Evolutionary conservation across 2,888 invertebrate genomes (phyloP).

Genomic region (Eumerus sabulonum): DNA sequence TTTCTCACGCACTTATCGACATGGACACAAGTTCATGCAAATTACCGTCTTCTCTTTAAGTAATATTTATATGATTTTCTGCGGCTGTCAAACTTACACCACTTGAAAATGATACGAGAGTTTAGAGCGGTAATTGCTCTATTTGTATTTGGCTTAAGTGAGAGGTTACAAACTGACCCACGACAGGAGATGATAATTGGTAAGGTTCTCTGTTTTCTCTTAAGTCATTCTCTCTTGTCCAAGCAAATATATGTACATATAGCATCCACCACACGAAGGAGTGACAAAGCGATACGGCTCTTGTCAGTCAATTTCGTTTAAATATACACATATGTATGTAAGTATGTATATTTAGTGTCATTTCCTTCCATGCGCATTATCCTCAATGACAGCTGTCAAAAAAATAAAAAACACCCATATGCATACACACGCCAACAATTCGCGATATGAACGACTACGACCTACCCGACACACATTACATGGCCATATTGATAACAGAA

Average conservation of each 20-base stretch:
- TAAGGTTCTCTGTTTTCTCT: conserved; percentile 60
- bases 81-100: conserved; percentile 51
- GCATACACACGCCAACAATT: background rate
- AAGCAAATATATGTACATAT: background rate
- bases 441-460: conserved; percentile 36
- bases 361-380: conserved; percentile 67
- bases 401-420: conserved; percentile 43
- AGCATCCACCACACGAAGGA: background rate
- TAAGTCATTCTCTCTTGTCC: conserved; percentile 49
- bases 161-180: no score
- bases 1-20: conserved; percentile 65
- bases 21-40: no score
- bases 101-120: background rate
- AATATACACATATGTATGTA: no score
- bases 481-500: conserved; percentile 10
- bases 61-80: conserved; percentile 53
- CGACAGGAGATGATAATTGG: no score
- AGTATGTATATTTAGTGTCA: conserved; percentile 12
- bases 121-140: no score
- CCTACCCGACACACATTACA: conserved; percentile 56
- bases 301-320: conserved; percentile 23
- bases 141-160: no score
- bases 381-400: conserved; percentile 61
- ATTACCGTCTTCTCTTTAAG: conserved; percentile 35
- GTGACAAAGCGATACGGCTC: background rate